A percentile compares a stretch with the other conserved stretches of the same genome.
phyloP scores from a whole-genome alignment of 2,797 vertebrate species.

The Dryobates pubescens region DNA sequence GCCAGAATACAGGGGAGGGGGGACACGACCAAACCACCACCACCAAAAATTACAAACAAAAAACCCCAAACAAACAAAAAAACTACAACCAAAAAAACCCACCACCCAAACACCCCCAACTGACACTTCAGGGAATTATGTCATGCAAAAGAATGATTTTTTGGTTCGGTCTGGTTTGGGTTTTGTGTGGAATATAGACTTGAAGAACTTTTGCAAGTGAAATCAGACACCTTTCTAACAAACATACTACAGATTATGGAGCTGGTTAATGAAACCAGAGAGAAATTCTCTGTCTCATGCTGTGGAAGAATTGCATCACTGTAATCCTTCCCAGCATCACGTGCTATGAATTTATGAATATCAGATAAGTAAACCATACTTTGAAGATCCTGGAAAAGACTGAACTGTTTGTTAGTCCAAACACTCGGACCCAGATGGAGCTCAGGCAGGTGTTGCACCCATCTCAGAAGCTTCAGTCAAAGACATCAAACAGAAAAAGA shows the following conservation, averaged over 20 bases:
- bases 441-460: background rate
- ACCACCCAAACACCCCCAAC: background rate
- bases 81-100: too few relatives aligned
- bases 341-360: constrained; percentile 21
- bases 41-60: too few relatives aligned
- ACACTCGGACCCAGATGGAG: background rate
- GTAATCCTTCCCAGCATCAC: background rate
- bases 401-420: background rate
- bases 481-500: background rate
- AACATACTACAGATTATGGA: background rate
- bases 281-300: background rate
- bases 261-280: background rate
- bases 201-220: background rate
- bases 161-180: too few relatives aligned
- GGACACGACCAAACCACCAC: too few relatives aligned
- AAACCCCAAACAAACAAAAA: background rate
- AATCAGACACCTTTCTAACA: background rate
- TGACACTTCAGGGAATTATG: background rate
- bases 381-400: background rate
- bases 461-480: background rate
- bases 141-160: background rate
- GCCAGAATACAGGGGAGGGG: background rate
- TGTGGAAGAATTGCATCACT: background rate
- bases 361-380: background rate
- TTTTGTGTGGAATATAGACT: background rate